Conservation (phyloP, 2,888 invertebrate species). For the Onthophagus sagittarius region DNA sequence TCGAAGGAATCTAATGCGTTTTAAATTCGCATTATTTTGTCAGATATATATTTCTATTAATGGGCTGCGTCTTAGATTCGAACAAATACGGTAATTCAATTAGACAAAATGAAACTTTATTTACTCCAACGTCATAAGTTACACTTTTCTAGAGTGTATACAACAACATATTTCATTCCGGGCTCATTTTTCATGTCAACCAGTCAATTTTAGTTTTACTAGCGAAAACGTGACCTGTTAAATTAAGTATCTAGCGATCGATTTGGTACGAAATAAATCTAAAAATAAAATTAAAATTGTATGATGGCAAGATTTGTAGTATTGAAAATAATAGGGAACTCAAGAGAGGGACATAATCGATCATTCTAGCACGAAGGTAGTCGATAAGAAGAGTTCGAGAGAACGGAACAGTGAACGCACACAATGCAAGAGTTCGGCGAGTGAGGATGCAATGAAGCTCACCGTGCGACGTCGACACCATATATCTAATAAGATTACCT, state of each 20-base stretch:
- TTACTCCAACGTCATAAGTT: no score
- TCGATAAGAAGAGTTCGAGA: background rate
- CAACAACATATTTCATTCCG: background rate
- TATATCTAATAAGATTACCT: constrained; percentile 14
- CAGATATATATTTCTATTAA: no score
- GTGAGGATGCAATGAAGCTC: background rate
- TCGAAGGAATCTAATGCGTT: no score
- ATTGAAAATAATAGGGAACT: background rate
- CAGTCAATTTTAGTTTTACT: background rate
- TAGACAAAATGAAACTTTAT: background rate
- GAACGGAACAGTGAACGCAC: constrained; percentile 8
- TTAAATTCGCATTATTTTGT: no score
- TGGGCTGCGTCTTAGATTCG: no score
- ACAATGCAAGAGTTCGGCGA: constrained; percentile 3
- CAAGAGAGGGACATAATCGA: background rate
- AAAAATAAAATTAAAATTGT: background rate
- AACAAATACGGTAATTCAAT: no score
- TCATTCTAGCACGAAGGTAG: background rate
- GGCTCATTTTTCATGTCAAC: background rate
- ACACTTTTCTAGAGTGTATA: no score
- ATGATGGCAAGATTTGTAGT: background rate
- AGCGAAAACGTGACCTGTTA: background rate
- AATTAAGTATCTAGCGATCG: background rate
- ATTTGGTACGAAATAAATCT: background rate
- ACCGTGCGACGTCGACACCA: constrained; percentile 8